Evolutionary conservation across 2,113 vertebrate species (phyloP), one percentile per base, ranked within the genome.

Genomic region (Trichechus manatus): DNA sequence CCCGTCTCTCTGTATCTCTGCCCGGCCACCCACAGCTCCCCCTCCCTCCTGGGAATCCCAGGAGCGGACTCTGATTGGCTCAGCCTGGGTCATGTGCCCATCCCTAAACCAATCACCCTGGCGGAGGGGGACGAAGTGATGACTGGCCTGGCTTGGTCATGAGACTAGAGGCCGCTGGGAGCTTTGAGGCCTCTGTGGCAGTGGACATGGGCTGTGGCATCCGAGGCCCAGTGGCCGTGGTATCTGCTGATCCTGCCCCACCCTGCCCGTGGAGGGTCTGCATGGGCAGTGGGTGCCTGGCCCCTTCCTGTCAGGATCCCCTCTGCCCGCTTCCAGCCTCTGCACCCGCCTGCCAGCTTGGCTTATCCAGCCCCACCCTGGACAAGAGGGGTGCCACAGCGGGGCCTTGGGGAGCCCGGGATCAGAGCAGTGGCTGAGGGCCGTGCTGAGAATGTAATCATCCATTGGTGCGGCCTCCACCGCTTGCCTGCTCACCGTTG

Each of bases 41-140:
- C 36, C 9, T 36, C n/a, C n/a, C 3, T 0, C 0, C 11, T 3
- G 17, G 9, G 42, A 56, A 8, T 47, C n/a, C 42, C 20, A 33
- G 86, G 64, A 59, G 1, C 31, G 0, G 29, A 27, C 53, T 0
- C 83, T 66, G 66, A 93, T 85, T 85, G 93, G 81, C 44, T 89
- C 10, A 9, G 17, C 5, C 8, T 31, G 33, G 81, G 42, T 81
- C 86, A 85, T 17, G 4, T 93, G 94, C 14, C 11, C 9, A 5
- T 4, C 1, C 39, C 14, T 17, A n/a, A 50, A 25, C 84, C 96
- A 90, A 68, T 87, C 93, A 63, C 47, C 0, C 27, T 5, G 61
- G 47, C 4, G n/a, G 13, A 36, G 27, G 36, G 22, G 14, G 61
- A 2, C 0, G 23, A 10, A 29, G 19, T 17, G 9, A 15, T 39